Percentiles rank a stretch among this genome's conserved stretches.
These are phyloP conservation scores for Phyllostomus discolor DNA, from an alignment of 2,113 vertebrate species.

Conservation along the genomic window DNA sequence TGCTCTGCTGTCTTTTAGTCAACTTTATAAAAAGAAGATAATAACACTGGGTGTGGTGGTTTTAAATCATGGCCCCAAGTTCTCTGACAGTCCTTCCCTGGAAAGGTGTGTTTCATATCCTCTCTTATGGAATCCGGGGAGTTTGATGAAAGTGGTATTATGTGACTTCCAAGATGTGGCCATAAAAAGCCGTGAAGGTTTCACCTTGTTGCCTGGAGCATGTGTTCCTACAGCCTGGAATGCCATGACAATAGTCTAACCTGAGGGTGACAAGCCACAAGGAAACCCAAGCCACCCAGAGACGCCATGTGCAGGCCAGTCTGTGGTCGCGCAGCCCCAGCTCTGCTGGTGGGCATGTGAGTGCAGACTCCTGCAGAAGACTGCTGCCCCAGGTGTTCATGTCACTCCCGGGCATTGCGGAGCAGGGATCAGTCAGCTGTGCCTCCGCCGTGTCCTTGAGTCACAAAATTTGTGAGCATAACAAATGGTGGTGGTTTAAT, in stretches of 20 bases:
- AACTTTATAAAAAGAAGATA: neutral
- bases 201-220: neutral
- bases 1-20: neutral
- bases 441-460: neutral
- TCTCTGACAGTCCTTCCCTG: neutral
- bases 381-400: neutral
- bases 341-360: neutral
- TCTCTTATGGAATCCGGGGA: neutral
- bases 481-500: neutral
- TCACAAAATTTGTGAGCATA: neutral
- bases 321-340: neutral
- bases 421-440: neutral
- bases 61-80: neutral
- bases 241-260: neutral
- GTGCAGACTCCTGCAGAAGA: neutral
- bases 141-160: neutral
- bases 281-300: neutral
- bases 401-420: neutral
- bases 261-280: neutral
- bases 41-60: neutral
- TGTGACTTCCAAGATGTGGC: neutral
- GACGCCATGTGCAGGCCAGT: neutral
- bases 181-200: neutral
- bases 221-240: neutral
- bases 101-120: neutral